Evolutionary conservation across 2,113 vertebrate species (phyloP), one percentile per base, ranked within the genome.

Genomic region (Gyps fulvus): DNA sequence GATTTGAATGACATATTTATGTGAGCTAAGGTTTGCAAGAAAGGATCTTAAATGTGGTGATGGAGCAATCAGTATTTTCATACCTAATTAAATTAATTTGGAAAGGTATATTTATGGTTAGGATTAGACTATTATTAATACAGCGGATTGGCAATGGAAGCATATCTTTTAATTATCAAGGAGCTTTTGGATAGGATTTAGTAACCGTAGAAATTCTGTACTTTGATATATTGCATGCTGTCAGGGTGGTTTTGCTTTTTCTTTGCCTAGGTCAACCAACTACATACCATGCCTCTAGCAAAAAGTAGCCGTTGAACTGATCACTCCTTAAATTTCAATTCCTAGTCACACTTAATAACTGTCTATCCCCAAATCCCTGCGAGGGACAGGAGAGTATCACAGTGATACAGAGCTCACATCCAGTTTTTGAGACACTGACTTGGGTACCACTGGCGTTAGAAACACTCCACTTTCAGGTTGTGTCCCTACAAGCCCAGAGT

Each of bases 271-370:
- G 96, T 97, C 97, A 97, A 81, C 59, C 38, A 76, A 57, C 94
- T 88, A 86, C 57, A 91, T 69, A 80, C 61, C 20, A 74, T 84
- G 96, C 97, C 95, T 92, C 87, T 25, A 86, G 97, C 95, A 94
- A 95, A 72, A 94, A 92, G 81, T 86, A 93, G 86, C 93, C 77
- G 90, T 92, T 95, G 95, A 97, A 89, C 86, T 91, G 94, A 97
- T 97, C 96, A 81, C 69, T 96, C 93, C 87, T 93, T 95, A 95
- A 95, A 93, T 96, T 96, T 96, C 93, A 95, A 2, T 85, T 95
- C 93, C 96, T 79, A 95, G 95, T 97, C 97, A 97, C 86, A 88
- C 81, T 97, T 92, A 96, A 97, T 98, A 97, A 96, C 63, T 61
- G 84, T 97, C 91, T 97, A 80, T 74, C 82, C 89, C 67, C 52